Evolutionary conservation across 2,113 vertebrate species (phyloP).

Genomic region (Callipepla squamata): DNA sequence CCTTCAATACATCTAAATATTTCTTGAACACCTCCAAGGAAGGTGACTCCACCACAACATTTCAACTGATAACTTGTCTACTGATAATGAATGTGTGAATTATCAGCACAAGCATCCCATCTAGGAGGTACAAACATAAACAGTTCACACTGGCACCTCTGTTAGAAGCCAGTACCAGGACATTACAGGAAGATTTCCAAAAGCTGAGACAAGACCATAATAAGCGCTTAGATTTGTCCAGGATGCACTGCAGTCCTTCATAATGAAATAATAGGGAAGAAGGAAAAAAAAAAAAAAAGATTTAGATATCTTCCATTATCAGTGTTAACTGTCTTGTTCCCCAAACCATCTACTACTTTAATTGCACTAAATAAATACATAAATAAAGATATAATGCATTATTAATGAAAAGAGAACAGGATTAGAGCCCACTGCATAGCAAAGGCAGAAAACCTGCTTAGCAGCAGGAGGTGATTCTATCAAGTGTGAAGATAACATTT

Average conservation of each 20-base stretch:
- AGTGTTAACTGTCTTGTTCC: neutral
- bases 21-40: too few species aligned
- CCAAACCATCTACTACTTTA: slow-evolving; percentile 15
- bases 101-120: neutral
- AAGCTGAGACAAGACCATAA: neutral
- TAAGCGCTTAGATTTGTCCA: neutral
- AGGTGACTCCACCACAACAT: too few species aligned
- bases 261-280: neutral
- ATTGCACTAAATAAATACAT: neutral
- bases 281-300: neutral
- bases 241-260: neutral
- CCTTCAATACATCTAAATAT: too few species aligned
- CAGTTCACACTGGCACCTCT: neutral
- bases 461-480: neutral
- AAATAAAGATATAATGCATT: neutral
- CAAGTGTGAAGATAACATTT: neutral
- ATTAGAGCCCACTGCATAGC: neutral
- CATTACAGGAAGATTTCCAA: neutral
- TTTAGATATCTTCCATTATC: slow-evolving; percentile 17
- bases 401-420: neutral
- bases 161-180: neutral
- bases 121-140: neutral
- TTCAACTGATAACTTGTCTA: neutral
- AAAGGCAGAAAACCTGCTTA: neutral
- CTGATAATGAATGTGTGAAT: neutral